Base-by-base conservation (phyloP, 2,113 vertebrate species). In the Mustela nigripes region DNA sequence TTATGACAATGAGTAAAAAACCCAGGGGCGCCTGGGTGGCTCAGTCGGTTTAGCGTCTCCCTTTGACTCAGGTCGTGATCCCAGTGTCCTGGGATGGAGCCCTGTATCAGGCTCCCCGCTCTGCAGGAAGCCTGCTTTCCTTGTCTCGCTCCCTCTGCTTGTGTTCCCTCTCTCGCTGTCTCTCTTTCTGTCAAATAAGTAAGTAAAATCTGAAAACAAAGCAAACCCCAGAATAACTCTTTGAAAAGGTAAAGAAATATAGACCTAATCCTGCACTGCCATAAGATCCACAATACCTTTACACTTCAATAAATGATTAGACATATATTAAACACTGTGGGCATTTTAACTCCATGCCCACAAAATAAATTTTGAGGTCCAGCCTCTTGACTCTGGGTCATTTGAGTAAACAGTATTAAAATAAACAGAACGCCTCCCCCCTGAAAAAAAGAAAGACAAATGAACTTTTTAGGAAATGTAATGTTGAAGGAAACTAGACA, bases 261-360 rank as follows among this genome's bases (percentile, higher is more conserved):
- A 95, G 74, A 94, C n/a, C 16, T n/a, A 96, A 69, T 78, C 26
- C 24, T 63, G 63, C 7, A 94, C 7, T 87, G 36, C 62, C 16
- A 15, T 39, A 92, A 93, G 36, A 88, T 36, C 62, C 31, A 91
- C 12, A 48, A 73, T 22, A 87, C 21, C 28, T 24, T 83, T 74
- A 85, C 69, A 19, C n/a, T 93, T 95, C 82, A 95, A 36, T 82
- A 94, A 92, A 76, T 85, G 73, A 82, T 73, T 8, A 95, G 74
- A 73, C 31, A 63, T 36, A 53, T 12, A 92, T 31, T 89, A 90
- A 95, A 86, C 58, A 91, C 16, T 65, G 9, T 53, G 21, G 50
- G 36, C 53, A 65, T 1, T 65, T 18, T 33, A 67, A 93, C 60
- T 95, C 31, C 22, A 74, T 31, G 36, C 22, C 50, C n/a, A 88